Base-by-base conservation (phyloP, 2,113 vertebrate genomes). In the Neodon shergylaensis region DNA sequence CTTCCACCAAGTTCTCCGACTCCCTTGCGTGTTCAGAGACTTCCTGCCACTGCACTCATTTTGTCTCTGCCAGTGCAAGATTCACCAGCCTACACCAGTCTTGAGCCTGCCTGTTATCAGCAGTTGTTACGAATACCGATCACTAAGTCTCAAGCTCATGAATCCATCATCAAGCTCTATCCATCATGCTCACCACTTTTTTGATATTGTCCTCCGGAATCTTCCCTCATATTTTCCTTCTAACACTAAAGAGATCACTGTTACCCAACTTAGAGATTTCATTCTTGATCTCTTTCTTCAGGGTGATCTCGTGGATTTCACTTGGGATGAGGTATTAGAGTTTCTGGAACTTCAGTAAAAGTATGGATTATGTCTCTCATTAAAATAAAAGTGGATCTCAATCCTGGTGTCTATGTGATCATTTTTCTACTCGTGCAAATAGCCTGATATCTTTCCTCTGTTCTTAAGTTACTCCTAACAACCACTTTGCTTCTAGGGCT, bases 251-350 rank as follows among this genome's bases (percentile, higher is more conserved):
- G 87, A 89, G 70, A 76, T 89, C n/a, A 89, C 87, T 52, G 61
- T 10, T 33, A 8, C 87, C n/a, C 87, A 89, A 76, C 70, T 89
- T 44, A 61, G n/a, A 89, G 87, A 89, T 42, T 89, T 89, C 28
- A 36, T 89, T 33, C 70, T 89, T 76, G 70, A 89, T 76, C 70
- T 89, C 14, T 76, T 89, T 76, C 87, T 89, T 24, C 87, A 89
- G 39, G 87, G 87, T 33, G 87, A 89, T 54, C 87, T 89, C 10
- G 33, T 31, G 36, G 87, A 89, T 61, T 89, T 89, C 28, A 89
- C 70, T 61, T 89, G 87, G 87, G 87, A 89, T 76, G 70, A 89
- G n/a, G n/a, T 89, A 61, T 26, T 44, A 12, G 52, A 89, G 52
- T 89, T 89, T 42, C 52, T 89, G 49, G 87, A 89, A 76, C 87